Conservation (phyloP, 2,797 vertebrate species). For the Melanotaenia pygmaea region DNA sequence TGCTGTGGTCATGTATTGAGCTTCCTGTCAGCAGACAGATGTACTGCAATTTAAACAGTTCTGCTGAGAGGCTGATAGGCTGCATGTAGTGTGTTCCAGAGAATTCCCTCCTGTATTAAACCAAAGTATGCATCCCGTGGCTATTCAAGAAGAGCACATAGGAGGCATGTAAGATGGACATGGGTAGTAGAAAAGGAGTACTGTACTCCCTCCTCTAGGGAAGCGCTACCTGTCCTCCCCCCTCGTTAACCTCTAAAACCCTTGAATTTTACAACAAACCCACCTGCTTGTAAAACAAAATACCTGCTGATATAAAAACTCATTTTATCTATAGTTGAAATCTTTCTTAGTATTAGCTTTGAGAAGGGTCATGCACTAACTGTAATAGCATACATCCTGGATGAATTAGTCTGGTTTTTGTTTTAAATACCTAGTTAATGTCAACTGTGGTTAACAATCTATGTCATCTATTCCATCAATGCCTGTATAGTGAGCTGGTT, state of each 20-base stretch:
- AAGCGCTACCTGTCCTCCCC: constrained; percentile 23
- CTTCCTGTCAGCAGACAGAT: constrained; percentile 7
- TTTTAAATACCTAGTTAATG: constrained; percentile 32
- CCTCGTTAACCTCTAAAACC: constrained; percentile 58
- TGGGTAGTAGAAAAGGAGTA: constrained; percentile 18
- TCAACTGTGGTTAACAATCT: constrained; percentile 10
- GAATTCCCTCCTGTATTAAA: constrained; percentile 45
- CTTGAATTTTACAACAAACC: constrained; percentile 12
- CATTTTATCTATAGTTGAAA: not conserved
- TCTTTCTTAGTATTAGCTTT: not conserved
- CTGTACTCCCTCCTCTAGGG: constrained; percentile 25
- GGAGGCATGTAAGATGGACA: constrained; percentile 38
- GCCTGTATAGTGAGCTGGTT: constrained; percentile 31
- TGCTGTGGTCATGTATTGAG: constrained; percentile 21
- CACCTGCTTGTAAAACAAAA: not conserved
- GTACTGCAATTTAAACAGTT: constrained; percentile 30
- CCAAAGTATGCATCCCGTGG: constrained; percentile 38
- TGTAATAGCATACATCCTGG: constrained; percentile 17
- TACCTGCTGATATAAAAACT: not conserved
- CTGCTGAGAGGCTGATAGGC: constrained; percentile 37
- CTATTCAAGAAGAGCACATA: constrained; percentile 35
- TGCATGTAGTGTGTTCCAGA: constrained; percentile 62
- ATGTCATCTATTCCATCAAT: constrained; percentile 46
- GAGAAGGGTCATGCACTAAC: constrained; percentile 1
- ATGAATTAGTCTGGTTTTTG: constrained; percentile 20